Percentiles rank a stretch among this genome's conserved stretches.
Conservation (phyloP, 64 coral and sea anemone genomes). For the Astreopora myriophthalma region DNA sequence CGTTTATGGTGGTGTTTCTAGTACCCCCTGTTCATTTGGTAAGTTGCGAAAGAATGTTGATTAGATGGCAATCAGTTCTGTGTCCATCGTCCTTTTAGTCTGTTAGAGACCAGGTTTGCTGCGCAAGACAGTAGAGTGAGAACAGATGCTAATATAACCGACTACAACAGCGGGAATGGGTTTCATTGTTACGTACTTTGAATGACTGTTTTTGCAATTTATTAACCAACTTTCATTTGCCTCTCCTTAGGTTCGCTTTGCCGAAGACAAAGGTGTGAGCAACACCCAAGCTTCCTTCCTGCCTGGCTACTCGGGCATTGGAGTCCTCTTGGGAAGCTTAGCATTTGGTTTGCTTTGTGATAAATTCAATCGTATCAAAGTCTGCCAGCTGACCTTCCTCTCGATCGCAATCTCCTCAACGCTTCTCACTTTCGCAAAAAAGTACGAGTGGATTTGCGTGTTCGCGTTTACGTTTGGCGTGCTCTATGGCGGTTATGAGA, state of each 20-base stretch:
- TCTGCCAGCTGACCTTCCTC: constrained; percentile 29
- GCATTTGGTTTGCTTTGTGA: constrained; percentile 17
- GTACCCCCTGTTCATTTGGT: constrained; percentile 69
- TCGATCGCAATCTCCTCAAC: constrained; percentile 4
- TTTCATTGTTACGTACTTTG: no score
- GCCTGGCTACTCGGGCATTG: constrained; percentile 9
- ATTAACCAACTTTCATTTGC: neutral
- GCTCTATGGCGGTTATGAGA: constrained; percentile 45
- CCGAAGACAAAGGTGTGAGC: constrained; percentile 9
- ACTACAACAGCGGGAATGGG: no score
- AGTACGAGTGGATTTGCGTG: constrained; percentile 17
- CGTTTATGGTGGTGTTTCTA: constrained; percentile 47
- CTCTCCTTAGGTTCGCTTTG: constrained; percentile 17
- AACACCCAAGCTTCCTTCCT: constrained; percentile 26
- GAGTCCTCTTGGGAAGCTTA: neutral
- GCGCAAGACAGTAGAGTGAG: no score
- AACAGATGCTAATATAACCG: no score
- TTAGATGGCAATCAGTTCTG: no score
- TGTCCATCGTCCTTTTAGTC: no score
- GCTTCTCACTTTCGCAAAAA: constrained; percentile 30
- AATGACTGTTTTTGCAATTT: no score
- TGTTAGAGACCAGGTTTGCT: no score
- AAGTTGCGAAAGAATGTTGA: neutral
- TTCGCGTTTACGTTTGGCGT: constrained; percentile 15
- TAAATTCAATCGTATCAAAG: constrained; percentile 23